phyloP scores from a whole-genome alignment of 2,113 vertebrate species.

The Pachycephala philippinensis region DNA sequence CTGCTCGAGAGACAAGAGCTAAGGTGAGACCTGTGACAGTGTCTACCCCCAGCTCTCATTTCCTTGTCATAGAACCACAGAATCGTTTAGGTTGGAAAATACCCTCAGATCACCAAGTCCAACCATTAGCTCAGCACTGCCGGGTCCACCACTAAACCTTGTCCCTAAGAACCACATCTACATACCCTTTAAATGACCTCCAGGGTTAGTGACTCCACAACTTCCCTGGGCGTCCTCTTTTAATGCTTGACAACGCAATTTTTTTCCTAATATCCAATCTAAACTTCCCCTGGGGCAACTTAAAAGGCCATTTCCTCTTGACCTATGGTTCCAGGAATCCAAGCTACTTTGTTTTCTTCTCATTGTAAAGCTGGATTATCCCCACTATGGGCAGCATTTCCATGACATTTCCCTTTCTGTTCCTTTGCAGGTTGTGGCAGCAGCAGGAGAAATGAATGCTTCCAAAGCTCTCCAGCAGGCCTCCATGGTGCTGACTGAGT shows the following conservation, averaged over 20 bases:
- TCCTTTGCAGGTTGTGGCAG: constrained; percentile 57
- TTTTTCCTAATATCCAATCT: neutral
- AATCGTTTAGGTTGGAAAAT: neutral
- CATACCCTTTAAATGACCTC: neutral
- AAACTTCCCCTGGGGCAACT: too few species aligned
- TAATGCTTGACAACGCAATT: neutral
- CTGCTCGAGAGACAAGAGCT: constrained; percentile 79
- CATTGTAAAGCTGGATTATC: neutral
- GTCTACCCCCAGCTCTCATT: neutral
- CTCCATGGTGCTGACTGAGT: constrained; percentile 77
- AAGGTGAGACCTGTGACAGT: constrained; percentile 67
- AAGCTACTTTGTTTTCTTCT: neutral
- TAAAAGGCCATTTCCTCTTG: neutral
- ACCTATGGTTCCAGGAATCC: neutral
- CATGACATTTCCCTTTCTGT: neutral
- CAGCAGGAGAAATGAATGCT: constrained; percentile 81
- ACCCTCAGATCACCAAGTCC: neutral
- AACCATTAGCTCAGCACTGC: neutral
- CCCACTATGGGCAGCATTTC: fast-evolving
- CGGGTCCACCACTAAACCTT: fast-evolving
- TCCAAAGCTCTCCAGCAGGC: constrained; percentile 85
- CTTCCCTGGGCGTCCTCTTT: neutral
- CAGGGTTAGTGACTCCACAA: neutral
- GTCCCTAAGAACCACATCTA: neutral
- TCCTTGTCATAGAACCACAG: neutral